These are phyloP conservation scores for Acronicta psi DNA, from an alignment of 2,888 invertebrate genomes.

Conservation along the genomic window DNA sequence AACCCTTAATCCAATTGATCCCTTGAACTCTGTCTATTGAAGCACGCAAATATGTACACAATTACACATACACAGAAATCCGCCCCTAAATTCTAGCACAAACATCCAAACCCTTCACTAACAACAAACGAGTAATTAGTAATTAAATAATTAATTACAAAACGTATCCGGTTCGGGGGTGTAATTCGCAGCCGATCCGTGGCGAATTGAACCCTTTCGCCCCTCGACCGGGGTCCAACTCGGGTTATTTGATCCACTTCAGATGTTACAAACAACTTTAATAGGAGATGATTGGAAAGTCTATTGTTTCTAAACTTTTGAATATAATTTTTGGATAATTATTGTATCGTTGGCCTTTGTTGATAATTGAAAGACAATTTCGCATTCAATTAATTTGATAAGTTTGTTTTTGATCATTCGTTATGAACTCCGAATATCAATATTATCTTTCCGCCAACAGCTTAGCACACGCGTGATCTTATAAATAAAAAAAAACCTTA, in stretches of 20 bases:
- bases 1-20: background rate
- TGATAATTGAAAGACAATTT: background rate
- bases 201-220: constrained; percentile 38
- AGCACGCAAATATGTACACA: constrained; percentile 16
- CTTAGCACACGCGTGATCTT: too few relatives aligned
- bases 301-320: constrained; percentile 29
- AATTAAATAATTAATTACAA: constrained; percentile 65
- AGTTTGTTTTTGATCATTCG: background rate
- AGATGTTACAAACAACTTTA: constrained; percentile 46
- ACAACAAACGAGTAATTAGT: constrained; percentile 56
- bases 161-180: constrained; percentile 53
- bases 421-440: too few relatives aligned
- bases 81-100: constrained; percentile 28
- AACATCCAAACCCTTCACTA: constrained; percentile 48
- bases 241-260: constrained; percentile 48
- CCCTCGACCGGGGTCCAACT: constrained; percentile 24
- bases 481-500: too few relatives aligned
- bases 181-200: constrained; percentile 40
- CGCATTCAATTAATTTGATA: background rate
- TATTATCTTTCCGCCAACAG: too few relatives aligned
- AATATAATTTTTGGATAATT: constrained; percentile 30
- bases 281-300: constrained; percentile 28
- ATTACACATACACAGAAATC: constrained; percentile 31
- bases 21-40: constrained; percentile 6
- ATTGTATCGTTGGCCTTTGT: constrained; percentile 1